Percentiles rank a stretch among this genome's conserved stretches.
These are phyloP conservation scores for Apis florea DNA, from an alignment of 1,140 invertebrate genomes.

Conservation along the genomic window DNA sequence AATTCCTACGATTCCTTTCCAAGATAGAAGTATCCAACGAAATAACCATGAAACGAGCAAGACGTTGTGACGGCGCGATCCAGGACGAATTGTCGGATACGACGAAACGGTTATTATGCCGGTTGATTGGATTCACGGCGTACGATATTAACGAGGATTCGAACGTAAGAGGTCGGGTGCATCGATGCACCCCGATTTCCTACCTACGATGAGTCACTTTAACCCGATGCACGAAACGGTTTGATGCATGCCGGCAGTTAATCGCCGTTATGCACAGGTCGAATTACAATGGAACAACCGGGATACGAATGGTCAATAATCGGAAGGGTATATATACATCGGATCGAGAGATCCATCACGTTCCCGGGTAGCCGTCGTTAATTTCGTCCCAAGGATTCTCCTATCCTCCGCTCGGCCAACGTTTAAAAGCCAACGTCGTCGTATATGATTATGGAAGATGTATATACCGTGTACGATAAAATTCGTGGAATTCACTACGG, in stretches of 20 bases:
- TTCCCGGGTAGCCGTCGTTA: constrained; percentile 50
- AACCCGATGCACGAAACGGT: constrained; percentile 44
- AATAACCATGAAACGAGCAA: neutral
- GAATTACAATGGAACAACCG: constrained; percentile 44
- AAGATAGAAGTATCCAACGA: neutral
- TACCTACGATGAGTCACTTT: constrained; percentile 65
- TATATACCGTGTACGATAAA: constrained; percentile 49
- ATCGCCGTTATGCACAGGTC: constrained; percentile 56
- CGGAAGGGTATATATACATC: constrained; percentile 14
- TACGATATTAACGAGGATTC: constrained; percentile 59
- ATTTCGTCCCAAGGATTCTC: constrained; percentile 44
- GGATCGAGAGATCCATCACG: constrained; percentile 59
- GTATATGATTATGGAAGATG: constrained; percentile 59
- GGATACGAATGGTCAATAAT: constrained; percentile 47
- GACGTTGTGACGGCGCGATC: neutral
- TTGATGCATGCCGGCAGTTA: constrained; percentile 57
- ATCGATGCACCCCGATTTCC: constrained; percentile 54
- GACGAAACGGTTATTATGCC: constrained; percentile 58
- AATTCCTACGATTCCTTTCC: too few relatives aligned
- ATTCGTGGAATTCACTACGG: constrained; percentile 35
- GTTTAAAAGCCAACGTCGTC: constrained; percentile 42
- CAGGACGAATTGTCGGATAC: constrained; percentile 29
- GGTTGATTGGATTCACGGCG: constrained; percentile 58
- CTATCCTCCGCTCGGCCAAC: neutral
- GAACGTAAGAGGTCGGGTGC: constrained; percentile 52